A percentile compares a stretch with the other conserved stretches of the same genome.
Conservation (phyloP, 1,140 invertebrate species). For the Calosoma granatense region DNA sequence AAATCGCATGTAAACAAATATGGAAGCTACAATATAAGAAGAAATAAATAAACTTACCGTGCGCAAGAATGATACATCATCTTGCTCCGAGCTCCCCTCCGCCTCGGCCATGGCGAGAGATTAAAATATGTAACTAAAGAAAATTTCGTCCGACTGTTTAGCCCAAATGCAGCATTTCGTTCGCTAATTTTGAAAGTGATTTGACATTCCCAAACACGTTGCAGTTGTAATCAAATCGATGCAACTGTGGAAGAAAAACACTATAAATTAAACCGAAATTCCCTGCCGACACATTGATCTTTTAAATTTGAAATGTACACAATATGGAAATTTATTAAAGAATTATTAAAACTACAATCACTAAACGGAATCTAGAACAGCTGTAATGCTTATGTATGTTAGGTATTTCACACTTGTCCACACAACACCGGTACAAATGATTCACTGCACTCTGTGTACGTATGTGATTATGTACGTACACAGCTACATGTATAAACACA, state of each 20-base stretch:
- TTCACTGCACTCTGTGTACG: too few relatives aligned
- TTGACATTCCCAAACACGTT: slow-evolving; percentile 4
- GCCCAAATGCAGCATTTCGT: slow-evolving; percentile 1
- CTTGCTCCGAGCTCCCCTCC: slow-evolving; percentile 89
- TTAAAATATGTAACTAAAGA: not conserved
- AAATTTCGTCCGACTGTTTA: not conserved
- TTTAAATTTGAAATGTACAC: too few relatives aligned
- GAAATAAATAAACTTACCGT: slow-evolving; percentile 77
- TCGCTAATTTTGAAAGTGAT: slow-evolving; percentile 1
- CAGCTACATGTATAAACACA: too few relatives aligned
- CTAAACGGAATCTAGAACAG: too few relatives aligned
- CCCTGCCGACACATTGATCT: too few relatives aligned
- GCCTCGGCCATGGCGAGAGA: slow-evolving; percentile 64
- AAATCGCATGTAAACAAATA: not conserved
- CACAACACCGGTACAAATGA: too few relatives aligned
- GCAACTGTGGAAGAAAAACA: slow-evolving; percentile 3
- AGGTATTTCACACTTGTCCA: too few relatives aligned
- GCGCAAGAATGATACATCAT: slow-evolving; percentile 95
- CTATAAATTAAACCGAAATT: not conserved
- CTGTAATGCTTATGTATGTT: too few relatives aligned
- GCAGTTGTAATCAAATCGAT: slow-evolving; percentile 1
- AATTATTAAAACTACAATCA: too few relatives aligned
- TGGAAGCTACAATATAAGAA: not conserved
- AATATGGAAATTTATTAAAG: too few relatives aligned
- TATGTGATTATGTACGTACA: too few relatives aligned